Conservation (phyloP, 2,113 vertebrate genomes). For the Sander vitreus region DNA sequence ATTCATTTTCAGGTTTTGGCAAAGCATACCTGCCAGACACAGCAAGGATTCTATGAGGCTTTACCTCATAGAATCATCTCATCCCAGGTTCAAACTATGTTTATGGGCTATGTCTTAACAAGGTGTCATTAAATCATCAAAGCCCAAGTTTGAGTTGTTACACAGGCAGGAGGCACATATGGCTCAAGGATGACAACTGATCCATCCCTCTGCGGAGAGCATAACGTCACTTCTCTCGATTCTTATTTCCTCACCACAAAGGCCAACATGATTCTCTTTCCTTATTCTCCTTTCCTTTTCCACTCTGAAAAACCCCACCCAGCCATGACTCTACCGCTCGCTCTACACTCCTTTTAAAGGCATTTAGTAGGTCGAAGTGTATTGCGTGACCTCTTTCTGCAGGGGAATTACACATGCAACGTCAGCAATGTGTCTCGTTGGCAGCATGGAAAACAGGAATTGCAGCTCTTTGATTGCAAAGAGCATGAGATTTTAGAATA, state of each 20-base stretch:
- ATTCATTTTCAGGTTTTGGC: neutral
- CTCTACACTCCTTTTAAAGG: constrained; percentile 38
- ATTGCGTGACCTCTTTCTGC: constrained; percentile 13
- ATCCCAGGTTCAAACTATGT: neutral
- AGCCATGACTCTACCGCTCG: neutral
- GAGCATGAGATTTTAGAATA: neutral
- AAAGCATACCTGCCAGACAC: neutral
- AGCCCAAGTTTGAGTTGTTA: neutral
- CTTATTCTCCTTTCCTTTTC: neutral
- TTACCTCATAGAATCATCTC: no score
- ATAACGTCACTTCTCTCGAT: constrained; percentile 12
- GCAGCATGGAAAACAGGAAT: constrained; percentile 1
- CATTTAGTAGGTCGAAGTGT: constrained; percentile 18
- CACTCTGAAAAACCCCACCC: constrained; percentile 4
- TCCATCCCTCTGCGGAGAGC: constrained; percentile 15
- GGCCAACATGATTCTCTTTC: neutral
- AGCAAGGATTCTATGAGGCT: neutral
- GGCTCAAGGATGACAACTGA: neutral
- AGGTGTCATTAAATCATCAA: neutral
- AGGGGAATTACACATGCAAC: neutral
- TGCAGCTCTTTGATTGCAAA: constrained; percentile 3
- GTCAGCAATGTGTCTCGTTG: constrained; percentile 33
- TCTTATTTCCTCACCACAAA: constrained; percentile 7
- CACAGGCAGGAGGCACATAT: constrained; percentile 20
- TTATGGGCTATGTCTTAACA: neutral